Evolutionary conservation across 2,113 vertebrate genomes (phyloP).

Genomic region (Ciconia maguari): DNA sequence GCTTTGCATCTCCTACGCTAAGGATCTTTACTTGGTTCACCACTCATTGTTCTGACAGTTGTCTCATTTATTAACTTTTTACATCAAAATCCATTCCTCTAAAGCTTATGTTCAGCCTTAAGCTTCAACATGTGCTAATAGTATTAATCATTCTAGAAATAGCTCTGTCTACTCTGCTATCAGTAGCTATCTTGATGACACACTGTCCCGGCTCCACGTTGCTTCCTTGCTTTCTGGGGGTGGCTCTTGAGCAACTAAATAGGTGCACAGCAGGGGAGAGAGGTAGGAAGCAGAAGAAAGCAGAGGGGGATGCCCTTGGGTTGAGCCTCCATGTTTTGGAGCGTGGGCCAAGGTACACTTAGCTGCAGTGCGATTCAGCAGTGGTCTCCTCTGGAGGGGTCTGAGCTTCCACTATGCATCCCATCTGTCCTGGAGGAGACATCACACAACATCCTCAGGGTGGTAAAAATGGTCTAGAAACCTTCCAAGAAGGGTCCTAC

Average conservation of each 20-base stretch:
- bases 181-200: not conserved
- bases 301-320: not conserved
- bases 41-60: slow-evolving; percentile 59
- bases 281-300: not conserved
- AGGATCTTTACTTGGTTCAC: slow-evolving; percentile 14
- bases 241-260: not conserved
- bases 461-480: not conserved
- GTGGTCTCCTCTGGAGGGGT: not conserved
- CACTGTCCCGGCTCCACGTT: not conserved
- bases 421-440: slow-evolving; percentile 33
- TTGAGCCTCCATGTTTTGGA: not conserved
- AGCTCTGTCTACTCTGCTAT: slow-evolving; percentile 38
- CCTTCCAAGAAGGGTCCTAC: not conserved
- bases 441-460: not conserved
- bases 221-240: not conserved
- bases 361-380: not conserved
- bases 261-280: not conserved
- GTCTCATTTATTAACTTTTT: slow-evolving; percentile 64
- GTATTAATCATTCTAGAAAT: slow-evolving; percentile 62
- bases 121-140: slow-evolving; percentile 55
- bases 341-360: not conserved
- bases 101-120: slow-evolving; percentile 43
- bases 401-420: not conserved
- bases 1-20: not conserved
- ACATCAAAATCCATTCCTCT: slow-evolving; percentile 50